Evolutionary conservation across 2,888 invertebrate species (phyloP), one percentile per base, ranked within the genome.

Genomic region (Drosophila putrida): DNA sequence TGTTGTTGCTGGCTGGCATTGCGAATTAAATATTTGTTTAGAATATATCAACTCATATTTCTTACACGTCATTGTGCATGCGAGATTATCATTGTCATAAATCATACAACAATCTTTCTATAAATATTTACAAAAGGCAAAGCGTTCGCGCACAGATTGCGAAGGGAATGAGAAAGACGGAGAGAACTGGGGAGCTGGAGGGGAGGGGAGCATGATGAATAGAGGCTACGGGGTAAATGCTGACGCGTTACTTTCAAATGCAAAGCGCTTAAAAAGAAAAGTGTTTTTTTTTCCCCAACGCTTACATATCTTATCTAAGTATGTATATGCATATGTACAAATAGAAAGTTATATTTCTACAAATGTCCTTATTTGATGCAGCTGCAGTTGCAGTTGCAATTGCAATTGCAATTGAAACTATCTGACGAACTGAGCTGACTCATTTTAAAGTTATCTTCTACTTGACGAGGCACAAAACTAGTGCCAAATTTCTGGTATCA

Each of bases 21-120:
- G 74, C 67, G 77, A 82, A 82, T 82, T 85, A 82, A 82, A 82
- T 82, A 82, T 82, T 82, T 82, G 86, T 69, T 82, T 85, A 75
- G 83, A 80, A 80, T 82, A 82, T 78, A 82, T 82, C 80, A 82
- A 78, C 80, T 78, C 86, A 67, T 74, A 82, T 81, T 83, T 83
- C 84, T 81, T 83, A 83, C 84, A 86, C 84, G 87, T 83, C 82
- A 83, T 83, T 83, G 82, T 83, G 87, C 79, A 81, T 77, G 82
- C 70, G 72, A 83, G 87, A 83, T 86, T 83, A 86, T 83, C 79
- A 81, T 79, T 83, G 87, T 83, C 82, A 83, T 83, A 83, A 83
- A 83, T 83, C 82, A 83, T 86, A 83, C 77, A 79, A 72, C 79
- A 86, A 87, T 83, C 87, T 86, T 71, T 83, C 77, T 77, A 83